These are phyloP conservation scores for Diploscapter pachys DNA, from an alignment of 1,140 invertebrate species.

Conservation along the genomic window DNA sequence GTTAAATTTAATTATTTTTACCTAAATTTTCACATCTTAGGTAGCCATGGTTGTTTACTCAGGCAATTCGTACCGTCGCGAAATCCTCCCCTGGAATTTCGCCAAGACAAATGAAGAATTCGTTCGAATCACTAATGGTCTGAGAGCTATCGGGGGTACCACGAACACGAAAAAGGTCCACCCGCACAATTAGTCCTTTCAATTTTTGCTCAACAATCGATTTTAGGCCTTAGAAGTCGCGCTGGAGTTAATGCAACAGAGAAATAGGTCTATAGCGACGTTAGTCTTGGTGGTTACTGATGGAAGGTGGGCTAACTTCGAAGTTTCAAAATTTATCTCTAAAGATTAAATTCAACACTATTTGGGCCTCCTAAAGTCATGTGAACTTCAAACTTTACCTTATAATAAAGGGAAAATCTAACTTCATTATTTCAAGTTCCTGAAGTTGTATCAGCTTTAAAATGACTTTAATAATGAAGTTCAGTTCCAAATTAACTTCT, in stretches of 20 bases:
- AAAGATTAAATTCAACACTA: background rate
- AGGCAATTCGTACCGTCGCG: constrained; percentile 45
- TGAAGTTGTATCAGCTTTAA: no score
- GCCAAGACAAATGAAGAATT: constrained; percentile 56
- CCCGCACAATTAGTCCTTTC: background rate
- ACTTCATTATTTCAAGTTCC: no score
- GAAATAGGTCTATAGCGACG: constrained; percentile 46
- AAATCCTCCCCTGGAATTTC: constrained; percentile 56
- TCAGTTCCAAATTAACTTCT: no score
- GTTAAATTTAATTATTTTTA: background rate
- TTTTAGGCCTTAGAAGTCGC: constrained; percentile 49
- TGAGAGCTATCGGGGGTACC: constrained; percentile 54
- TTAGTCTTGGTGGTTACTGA: constrained; percentile 57
- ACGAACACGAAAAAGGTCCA: constrained; percentile 45
- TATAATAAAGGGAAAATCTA: no score
- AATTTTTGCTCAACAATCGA: background rate
- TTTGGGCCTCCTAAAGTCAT: no score
- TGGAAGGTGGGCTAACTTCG: constrained; percentile 28
- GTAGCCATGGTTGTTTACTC: constrained; percentile 58
- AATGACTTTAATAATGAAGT: no score
- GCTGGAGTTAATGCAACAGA: constrained; percentile 49
- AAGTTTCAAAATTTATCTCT: background rate
- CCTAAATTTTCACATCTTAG: constrained; percentile 36
- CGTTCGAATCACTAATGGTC: constrained; percentile 36
- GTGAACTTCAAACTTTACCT: no score